Conservation (phyloP, 2,113 vertebrate genomes). For the Noturus placidus region DNA sequence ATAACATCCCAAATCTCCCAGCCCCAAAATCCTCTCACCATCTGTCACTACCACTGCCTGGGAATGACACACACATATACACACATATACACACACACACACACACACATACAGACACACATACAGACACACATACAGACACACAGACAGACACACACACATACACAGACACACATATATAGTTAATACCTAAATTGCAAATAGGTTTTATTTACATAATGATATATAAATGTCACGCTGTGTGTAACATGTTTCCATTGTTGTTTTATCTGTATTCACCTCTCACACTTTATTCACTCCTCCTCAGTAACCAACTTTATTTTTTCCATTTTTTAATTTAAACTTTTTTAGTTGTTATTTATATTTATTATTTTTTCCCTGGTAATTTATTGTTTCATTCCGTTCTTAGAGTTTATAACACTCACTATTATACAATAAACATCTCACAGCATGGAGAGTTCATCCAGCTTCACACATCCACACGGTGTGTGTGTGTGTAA, state of each 20-base stretch:
- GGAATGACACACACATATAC: conserved; percentile 22
- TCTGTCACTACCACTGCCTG: conserved; percentile 95
- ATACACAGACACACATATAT: too few relatives aligned
- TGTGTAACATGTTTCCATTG: not conserved
- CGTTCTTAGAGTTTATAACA: not conserved
- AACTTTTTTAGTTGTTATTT: not conserved
- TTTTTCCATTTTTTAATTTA: not conserved
- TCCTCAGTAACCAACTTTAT: not conserved
- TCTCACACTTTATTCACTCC: too few relatives aligned
- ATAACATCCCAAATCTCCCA: conserved; percentile 93
- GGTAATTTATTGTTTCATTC: not conserved
- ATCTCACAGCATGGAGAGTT: not conserved
- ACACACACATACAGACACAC: not conserved
- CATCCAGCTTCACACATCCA: not conserved
- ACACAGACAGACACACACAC: too few relatives aligned
- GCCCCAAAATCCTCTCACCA: conserved; percentile 93
- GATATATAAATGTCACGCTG: too few relatives aligned
- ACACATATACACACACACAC: conserved; percentile 1
- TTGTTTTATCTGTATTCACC: too few relatives aligned
- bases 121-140: too few relatives aligned
- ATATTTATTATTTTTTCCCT: not conserved
- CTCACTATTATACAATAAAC: not conserved
- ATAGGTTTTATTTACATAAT: too few relatives aligned
- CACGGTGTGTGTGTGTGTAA: not conserved
- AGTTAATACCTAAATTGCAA: too few relatives aligned